Evolutionary conservation across 1,140 invertebrate genomes (phyloP), one percentile per base, ranked within the genome.

Genomic region (Dreissena rostriformis): DNA sequence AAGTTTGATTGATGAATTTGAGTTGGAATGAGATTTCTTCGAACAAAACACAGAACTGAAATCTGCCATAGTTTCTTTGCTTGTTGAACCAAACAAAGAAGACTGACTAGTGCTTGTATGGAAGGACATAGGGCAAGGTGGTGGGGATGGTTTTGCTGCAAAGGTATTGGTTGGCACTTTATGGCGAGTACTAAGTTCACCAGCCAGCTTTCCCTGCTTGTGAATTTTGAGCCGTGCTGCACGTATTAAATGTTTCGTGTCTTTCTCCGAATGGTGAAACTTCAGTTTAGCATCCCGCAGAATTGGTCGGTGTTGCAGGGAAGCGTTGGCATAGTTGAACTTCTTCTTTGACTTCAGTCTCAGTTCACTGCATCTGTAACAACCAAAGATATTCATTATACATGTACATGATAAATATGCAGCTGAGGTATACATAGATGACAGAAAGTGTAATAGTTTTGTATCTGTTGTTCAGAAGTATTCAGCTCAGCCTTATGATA

Each of bases 261-360:
- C 90, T 88, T 91, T 91, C 22, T 90, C 86, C 24, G 86, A 86
- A 49, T 90, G 84, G 76, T 90, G 90, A 26, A 90, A 55, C 79
- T 90, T 91, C 22, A 91, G 82, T 79, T 82, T 85, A n/a, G 89
- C 88, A 17, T 91, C 90, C 19, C 86, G 86, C 39, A 91, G 86
- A 26, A 89, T 53, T 49, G 86, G 82, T 19, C 86, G 53, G 7
- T 79, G 86, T n/a, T 78, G 82, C 14, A 72, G 76, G 15, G 86
- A 70, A 28, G 72, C 73, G n/a, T 85, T 75, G 28, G 86, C 89
- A 87, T 86, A 88, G 82, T 88, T 90, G 28, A 84, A 86, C 67
- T 84, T 77, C 49, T 87, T 85, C 24, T 82, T 81, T 15, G 61
- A 65, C 24, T 75, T 79, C 39, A 67, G 24, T 66, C 78, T 72